These are phyloP conservation scores for Ivindomyrus marchei DNA, from an alignment of 2,113 vertebrate species.

Conservation along the genomic window DNA sequence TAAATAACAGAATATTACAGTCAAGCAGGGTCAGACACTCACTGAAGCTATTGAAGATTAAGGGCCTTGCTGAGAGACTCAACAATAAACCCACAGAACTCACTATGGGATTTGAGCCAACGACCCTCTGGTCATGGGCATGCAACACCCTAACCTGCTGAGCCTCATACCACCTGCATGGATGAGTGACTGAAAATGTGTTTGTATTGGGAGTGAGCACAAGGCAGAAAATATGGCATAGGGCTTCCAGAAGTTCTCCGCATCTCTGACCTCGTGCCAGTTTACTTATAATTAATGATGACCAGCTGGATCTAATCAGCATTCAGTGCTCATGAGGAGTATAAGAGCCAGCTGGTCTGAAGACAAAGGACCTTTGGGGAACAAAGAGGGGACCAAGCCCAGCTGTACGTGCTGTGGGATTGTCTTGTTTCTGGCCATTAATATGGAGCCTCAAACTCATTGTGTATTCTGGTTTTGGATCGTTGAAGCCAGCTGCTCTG, in stretches of 20 bases:
- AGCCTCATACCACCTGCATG: background rate
- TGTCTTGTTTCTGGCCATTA: background rate
- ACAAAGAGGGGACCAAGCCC: background rate
- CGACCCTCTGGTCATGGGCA: background rate
- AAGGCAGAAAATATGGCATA: background rate
- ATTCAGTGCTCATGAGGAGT: background rate
- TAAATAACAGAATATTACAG: background rate
- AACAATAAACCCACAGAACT: background rate
- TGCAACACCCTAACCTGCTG: background rate
- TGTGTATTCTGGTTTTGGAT: background rate
- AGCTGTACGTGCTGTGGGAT: background rate
- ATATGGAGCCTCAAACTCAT: background rate
- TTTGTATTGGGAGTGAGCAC: background rate
- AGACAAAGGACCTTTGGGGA: background rate
- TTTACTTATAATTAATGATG: background rate
- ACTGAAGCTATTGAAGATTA: background rate
- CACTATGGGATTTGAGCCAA: background rate
- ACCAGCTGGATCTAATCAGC: background rate
- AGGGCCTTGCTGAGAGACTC: background rate
- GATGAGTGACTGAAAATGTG: background rate
- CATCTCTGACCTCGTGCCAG: background rate
- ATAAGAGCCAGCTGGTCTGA: background rate
- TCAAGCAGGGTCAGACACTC: background rate
- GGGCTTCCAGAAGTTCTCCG: background rate
- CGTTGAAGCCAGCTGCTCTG: background rate